Evolutionary conservation across 2,113 vertebrate genomes (phyloP), one percentile per base, ranked within the genome.

Genomic region (Vulpes vulpes): DNA sequence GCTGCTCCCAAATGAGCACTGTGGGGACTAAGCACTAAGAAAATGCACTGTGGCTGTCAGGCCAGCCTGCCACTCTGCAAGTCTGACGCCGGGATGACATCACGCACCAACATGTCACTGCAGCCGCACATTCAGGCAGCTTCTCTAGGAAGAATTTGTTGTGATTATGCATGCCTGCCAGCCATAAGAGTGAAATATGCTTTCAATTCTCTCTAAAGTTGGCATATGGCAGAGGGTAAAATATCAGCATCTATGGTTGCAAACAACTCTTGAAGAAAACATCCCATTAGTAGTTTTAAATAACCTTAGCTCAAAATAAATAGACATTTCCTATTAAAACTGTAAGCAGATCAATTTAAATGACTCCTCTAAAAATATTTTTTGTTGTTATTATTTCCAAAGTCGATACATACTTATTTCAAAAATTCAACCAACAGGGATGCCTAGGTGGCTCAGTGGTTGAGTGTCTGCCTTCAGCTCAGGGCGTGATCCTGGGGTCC

Each of bases 21-120:
- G 76, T 23, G 83, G 98, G 98, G 97, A 96, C 86, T 67, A 49
- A 94, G 97, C 95, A 93, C 96, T 85, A 51, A 97, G 96, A 96
- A 98, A 97, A 96, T 81, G 97, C 97, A 94, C 97, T 97, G 97
- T 76, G 93, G 98, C 98, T 98, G 98, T 97, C 98, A 98, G 98
- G 98, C 97, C 19, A 95, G 97, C 96, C 30, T 91, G 97, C 98
- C 97, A 97, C 96, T 2, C 97, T 59, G 89, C 99, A 98, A 99
- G 99, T 98, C 99, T 97, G 99, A 99, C 96, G 99, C 98, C 81
- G 62, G 64, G 88, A 97, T 99, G 99, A 99, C 98, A 99, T 99
- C 99, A 99, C 97, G 92, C 93, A 89, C 98, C 88, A 94, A 98
- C 97, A 97, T 74, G 95, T 85, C 98, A 92, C 10, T 96, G 98